These are phyloP conservation scores for Anoncus sp. DNA, from an alignment of 2,888 invertebrate species.

Conservation along the genomic window DNA sequence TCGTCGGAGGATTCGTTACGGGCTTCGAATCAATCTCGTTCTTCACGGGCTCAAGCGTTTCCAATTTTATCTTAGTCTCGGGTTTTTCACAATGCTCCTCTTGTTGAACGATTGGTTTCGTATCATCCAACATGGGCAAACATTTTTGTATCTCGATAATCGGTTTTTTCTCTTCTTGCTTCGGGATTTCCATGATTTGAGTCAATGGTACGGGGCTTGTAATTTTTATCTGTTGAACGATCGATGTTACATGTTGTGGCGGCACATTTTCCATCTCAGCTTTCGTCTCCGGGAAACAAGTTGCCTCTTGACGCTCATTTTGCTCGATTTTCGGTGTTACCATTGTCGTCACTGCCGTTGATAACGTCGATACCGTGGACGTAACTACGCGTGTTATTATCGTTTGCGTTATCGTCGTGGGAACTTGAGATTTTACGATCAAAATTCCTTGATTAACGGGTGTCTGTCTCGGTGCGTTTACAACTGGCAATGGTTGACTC, in stretches of 20 bases:
- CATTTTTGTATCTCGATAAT: slow-evolving; percentile 53
- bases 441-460: slow-evolving; percentile 69
- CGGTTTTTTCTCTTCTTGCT: slow-evolving; percentile 72
- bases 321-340: slow-evolving; percentile 53
- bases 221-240: slow-evolving; percentile 71
- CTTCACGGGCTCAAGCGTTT: slow-evolving; percentile 60
- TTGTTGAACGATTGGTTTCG: slow-evolving; percentile 49
- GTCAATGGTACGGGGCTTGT: slow-evolving; percentile 68
- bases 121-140: slow-evolving; percentile 41
- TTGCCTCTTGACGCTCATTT: slow-evolving; percentile 60
- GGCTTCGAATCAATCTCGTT: slow-evolving; percentile 19
- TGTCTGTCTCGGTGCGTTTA: slow-evolving; percentile 62
- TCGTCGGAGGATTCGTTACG: slow-evolving; percentile 40
- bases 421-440: slow-evolving; percentile 70
- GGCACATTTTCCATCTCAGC: slow-evolving; percentile 24
- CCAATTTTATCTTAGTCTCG: slow-evolving; percentile 68
- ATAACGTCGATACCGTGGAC: slow-evolving; percentile 65
- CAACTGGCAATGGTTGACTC: slow-evolving; percentile 53
- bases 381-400: slow-evolving; percentile 72
- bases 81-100: slow-evolving; percentile 58
- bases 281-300: slow-evolving; percentile 48
- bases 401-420: slow-evolving; percentile 74
- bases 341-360: slow-evolving; percentile 50
- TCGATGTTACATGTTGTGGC: slow-evolving; percentile 36
- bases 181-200: slow-evolving; percentile 69